Conservation (phyloP, 2,113 vertebrate genomes). For the Lycocorax pyrrhopterus region DNA sequence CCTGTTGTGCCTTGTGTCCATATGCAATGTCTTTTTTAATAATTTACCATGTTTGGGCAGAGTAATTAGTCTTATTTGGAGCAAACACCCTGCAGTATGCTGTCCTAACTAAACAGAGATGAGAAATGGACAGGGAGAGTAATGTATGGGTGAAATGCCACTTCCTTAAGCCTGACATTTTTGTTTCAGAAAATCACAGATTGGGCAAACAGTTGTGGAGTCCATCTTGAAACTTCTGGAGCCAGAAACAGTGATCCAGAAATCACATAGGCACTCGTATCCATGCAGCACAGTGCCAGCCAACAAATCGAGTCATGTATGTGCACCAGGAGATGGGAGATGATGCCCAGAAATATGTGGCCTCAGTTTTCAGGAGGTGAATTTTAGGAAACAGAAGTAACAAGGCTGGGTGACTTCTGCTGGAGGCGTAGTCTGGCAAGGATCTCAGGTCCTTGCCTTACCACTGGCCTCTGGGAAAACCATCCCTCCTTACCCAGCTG, state of each 20-base stretch:
- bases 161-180: neutral
- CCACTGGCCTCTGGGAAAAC: neutral
- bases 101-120: neutral
- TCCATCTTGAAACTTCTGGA: neutral
- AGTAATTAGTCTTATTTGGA: neutral
- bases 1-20: neutral
- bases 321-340: neutral
- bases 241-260: neutral
- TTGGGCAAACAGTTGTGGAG: neutral
- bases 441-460: neutral
- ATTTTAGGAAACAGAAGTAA: neutral
- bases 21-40: neutral
- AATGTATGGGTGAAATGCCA: neutral
- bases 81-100: neutral
- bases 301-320: fast-evolving
- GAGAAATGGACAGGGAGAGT: neutral
- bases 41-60: neutral
- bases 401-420: neutral
- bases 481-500: neutral
- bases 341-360: neutral
- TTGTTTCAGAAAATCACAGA: neutral
- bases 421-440: neutral
- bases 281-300: fast-evolving
- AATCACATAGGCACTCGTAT: fast-evolving
- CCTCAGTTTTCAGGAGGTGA: neutral